Evolutionary conservation across 2,888 invertebrate species (phyloP), one percentile per base, ranked within the genome.

Genomic region (Schizotus pectinicornis): DNA sequence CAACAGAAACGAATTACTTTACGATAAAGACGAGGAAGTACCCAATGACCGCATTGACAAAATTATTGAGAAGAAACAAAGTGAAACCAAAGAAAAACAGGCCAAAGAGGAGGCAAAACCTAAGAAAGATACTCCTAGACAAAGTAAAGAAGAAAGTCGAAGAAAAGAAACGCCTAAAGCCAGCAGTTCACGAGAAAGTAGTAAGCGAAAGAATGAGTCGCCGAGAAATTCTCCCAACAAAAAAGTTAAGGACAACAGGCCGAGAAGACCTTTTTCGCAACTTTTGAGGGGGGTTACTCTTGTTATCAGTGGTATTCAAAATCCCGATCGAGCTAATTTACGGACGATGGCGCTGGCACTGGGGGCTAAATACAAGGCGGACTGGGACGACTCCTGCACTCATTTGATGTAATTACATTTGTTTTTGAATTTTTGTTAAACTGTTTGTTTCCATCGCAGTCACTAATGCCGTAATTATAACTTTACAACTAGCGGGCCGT

Each of bases 281-380:
- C 73, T 91, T 31, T 77, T 95, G 64, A 77, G 82, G 7, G 88
- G 84, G 48, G 91, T 91, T 2, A 84, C 86, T 56, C 84, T 95
- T 73, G 90, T 88, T n/a, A 84, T 96, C 62, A 94, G 94, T 80
- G 95, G 95, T 0, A 94, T 91, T 80, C 84, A 88, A 81, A 91
- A 95, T 82, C 95, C 95, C 3, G 83, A 85, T 57, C 84, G 95
- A 46, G 85, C 83, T 0, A 79, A 82, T 57, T 73, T 95, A 45
- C 81, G 95, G 33, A 84, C 83, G 61, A 83, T 84, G 65, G 93
- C 91, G 5, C 56, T 88, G 2, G 84, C 85, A 50, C 86, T 96
- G 85, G 95, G 95, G 1, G 95, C 93, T 1, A 83, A 82, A 65
- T 94, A 91, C 74, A 85, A 84, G 74, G 81, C 85, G 0, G 90